Percentiles rank a stretch among this genome's conserved stretches.
phyloP scores from a whole-genome alignment of 2,113 vertebrate species.

The Macrotus californicus region DNA sequence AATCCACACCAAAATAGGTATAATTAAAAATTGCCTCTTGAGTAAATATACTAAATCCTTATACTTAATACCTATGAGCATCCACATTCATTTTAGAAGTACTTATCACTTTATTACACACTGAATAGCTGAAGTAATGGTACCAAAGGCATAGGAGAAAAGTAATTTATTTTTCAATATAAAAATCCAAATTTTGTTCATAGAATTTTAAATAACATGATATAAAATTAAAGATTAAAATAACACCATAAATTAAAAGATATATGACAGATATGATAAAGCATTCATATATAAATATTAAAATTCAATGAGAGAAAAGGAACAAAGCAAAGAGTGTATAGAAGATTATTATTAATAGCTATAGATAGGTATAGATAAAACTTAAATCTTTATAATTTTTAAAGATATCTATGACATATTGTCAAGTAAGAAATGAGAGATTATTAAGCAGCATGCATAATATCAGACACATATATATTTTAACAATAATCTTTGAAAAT shows the following conservation, averaged over 20 bases:
- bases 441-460: neutral
- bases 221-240: neutral
- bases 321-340: neutral
- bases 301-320: neutral
- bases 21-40: neutral
- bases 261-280: neutral
- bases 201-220: neutral
- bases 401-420: neutral
- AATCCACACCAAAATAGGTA: neutral
- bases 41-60: neutral
- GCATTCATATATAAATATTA: neutral
- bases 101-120: neutral
- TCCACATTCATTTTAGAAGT: neutral
- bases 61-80: neutral
- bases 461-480: fast-evolving
- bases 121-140: neutral
- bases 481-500: neutral
- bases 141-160: neutral
- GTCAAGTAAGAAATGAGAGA: neutral
- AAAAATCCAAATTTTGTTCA: neutral
- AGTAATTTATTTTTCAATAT: neutral
- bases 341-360: neutral
- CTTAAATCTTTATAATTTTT: neutral
- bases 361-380: neutral
- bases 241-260: neutral